Evolutionary conservation across 2,888 invertebrate genomes (phyloP).

Genomic region (Zhuqinia jingwanae): DNA sequence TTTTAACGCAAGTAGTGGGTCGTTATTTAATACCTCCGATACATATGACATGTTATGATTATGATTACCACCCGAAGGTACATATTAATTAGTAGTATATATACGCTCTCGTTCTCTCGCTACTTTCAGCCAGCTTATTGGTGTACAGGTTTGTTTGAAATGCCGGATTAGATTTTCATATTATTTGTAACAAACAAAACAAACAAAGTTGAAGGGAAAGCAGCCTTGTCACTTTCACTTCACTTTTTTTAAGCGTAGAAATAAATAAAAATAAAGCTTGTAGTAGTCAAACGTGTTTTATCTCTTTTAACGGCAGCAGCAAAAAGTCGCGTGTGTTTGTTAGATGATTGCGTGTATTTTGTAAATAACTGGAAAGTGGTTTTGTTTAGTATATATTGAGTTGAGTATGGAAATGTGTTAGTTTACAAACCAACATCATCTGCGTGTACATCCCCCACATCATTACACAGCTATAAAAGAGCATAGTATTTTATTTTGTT

Average conservation of each 20-base stretch:
- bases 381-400: background rate
- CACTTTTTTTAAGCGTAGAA: background rate
- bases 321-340: background rate
- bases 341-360: too few species aligned
- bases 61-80: too few species aligned
- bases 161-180: constrained; percentile 18
- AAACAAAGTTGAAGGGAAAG: constrained; percentile 15
- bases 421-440: background rate
- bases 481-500: too few species aligned
- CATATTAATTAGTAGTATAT: too few species aligned
- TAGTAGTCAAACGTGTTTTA: constrained; percentile 5
- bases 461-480: too few species aligned
- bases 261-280: background rate
- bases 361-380: too few species aligned
- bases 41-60: too few species aligned
- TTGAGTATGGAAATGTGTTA: background rate
- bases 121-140: background rate
- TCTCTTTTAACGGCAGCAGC: background rate
- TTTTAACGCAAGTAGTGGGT: too few species aligned
- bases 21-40: too few species aligned
- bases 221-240: constrained; percentile 16
- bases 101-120: too few species aligned
- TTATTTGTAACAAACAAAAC: constrained; percentile 3
- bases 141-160: constrained; percentile 8
- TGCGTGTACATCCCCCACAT: background rate